phyloP scores from a whole-genome alignment of 2,797 vertebrate species.

The Carduelis carduelis region DNA sequence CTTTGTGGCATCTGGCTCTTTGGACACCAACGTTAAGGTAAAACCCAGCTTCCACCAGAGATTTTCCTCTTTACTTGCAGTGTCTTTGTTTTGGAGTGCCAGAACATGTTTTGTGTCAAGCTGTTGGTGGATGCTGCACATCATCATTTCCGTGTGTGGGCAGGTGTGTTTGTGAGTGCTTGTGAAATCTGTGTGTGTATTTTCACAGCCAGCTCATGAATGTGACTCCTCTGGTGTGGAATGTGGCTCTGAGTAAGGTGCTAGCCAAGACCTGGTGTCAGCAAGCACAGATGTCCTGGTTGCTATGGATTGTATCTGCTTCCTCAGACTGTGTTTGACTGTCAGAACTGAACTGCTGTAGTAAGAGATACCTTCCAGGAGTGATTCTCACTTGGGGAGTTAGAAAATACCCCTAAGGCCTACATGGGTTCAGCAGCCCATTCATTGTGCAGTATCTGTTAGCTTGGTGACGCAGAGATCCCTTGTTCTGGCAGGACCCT shows the following conservation, averaged over 20 bases:
- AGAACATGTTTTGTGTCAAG: background rate
- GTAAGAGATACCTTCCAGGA: background rate
- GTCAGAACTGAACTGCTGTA: background rate
- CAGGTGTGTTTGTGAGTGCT: background rate
- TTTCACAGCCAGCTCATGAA: background rate
- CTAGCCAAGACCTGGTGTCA: background rate
- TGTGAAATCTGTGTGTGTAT: rapidly evolving
- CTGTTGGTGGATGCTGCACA: background rate
- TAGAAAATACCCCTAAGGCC: background rate
- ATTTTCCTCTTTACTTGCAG: background rate
- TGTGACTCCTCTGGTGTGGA: slow-evolving; percentile 16
- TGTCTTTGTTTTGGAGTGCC: background rate
- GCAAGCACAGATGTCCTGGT: background rate
- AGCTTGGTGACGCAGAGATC: background rate
- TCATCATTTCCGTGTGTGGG: background rate
- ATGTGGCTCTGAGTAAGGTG: background rate
- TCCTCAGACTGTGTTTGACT: background rate
- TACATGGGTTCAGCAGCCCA: background rate
- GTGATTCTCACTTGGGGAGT: background rate
- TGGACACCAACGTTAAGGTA: slow-evolving; percentile 96
- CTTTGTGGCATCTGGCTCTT: slow-evolving; percentile 91
- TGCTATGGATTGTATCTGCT: background rate
- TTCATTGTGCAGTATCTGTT: background rate
- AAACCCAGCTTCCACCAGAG: background rate
- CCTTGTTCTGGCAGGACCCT: background rate